Evolutionary conservation across 2,113 vertebrate genomes (phyloP).

Genomic region (Pollachius pollachius): DNA sequence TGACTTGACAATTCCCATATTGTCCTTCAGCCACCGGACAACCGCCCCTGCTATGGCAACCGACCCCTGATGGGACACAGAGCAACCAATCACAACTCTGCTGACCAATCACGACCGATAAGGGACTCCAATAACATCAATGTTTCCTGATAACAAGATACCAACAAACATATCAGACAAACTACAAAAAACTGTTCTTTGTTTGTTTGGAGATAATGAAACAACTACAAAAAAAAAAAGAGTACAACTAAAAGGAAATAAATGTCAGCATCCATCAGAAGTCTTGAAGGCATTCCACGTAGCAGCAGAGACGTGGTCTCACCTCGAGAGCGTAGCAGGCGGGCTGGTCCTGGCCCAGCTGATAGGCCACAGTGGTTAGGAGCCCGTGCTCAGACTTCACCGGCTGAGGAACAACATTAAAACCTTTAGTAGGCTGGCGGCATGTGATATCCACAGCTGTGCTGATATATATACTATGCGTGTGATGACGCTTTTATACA

Average conservation of each 20-base stretch:
- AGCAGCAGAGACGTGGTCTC: slow-evolving; percentile 1
- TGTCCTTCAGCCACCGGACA: slow-evolving; percentile 94
- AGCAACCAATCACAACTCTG: not conserved
- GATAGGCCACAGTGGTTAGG: slow-evolving; percentile 91
- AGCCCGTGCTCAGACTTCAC: slow-evolving; percentile 91
- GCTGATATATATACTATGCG: too few species aligned
- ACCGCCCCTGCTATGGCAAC: slow-evolving; percentile 96
- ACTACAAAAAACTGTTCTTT: too few species aligned
- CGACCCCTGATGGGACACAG: slow-evolving; percentile 79
- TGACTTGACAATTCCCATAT: slow-evolving; percentile 86
- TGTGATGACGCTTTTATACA: too few species aligned
- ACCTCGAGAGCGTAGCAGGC: slow-evolving; percentile 91
- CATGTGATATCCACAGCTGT: not conserved
- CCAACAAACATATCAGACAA: too few species aligned
- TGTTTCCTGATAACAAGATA: not conserved
- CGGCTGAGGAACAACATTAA: slow-evolving; percentile 58
- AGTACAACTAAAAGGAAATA: too few species aligned
- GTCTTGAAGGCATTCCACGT: too few species aligned
- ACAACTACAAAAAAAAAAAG: too few species aligned
- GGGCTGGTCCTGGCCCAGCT: slow-evolving; percentile 86
- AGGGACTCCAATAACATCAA: not conserved
- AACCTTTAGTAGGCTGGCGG: not conserved
- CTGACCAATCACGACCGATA: not conserved
- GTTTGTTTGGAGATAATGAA: too few species aligned
- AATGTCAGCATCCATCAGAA: too few species aligned